phyloP scores from a whole-genome alignment of 2,888 invertebrate genomes.

The Agrochola macilenta region DNA sequence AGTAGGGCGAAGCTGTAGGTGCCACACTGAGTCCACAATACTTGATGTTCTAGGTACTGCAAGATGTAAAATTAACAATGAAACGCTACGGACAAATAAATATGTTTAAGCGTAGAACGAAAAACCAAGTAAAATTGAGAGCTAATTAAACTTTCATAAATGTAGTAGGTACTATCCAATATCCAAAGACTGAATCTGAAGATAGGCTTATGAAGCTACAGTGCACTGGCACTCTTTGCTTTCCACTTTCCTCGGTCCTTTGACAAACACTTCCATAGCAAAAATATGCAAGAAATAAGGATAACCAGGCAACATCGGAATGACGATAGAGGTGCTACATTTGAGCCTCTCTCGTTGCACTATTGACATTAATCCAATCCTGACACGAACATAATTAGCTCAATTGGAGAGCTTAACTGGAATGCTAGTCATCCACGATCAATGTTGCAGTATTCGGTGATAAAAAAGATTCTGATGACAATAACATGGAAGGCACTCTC shows the following conservation, averaged over 20 bases:
- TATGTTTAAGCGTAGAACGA: not conserved
- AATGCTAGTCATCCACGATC: not conserved
- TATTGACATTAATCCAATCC: not conserved
- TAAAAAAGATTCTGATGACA: not conserved
- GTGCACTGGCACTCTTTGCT: not conserved
- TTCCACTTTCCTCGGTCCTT: slow-evolving; percentile 7
- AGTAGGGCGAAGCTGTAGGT: slow-evolving; percentile 13
- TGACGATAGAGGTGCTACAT: not conserved
- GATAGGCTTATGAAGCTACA: not conserved
- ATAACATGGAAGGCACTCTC: not conserved
- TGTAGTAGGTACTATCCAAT: not conserved
- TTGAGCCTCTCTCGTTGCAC: not conserved
- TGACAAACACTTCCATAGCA: not conserved
- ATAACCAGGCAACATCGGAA: not conserved
- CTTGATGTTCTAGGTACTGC: not conserved
- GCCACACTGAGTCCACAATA: slow-evolving; percentile 12
- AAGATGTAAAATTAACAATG: not conserved
- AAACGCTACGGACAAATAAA: not conserved
- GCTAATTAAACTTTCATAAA: not conserved
- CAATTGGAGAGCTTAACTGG: not conserved
- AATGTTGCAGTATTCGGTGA: not conserved
- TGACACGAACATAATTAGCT: slow-evolving; percentile 7
- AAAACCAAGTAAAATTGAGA: not conserved
- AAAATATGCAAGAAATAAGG: slow-evolving; percentile 18
- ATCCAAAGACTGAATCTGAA: not conserved